phyloP scores from a whole-genome alignment of 2,888 invertebrate genomes.

The Phyto melanocephala region DNA sequence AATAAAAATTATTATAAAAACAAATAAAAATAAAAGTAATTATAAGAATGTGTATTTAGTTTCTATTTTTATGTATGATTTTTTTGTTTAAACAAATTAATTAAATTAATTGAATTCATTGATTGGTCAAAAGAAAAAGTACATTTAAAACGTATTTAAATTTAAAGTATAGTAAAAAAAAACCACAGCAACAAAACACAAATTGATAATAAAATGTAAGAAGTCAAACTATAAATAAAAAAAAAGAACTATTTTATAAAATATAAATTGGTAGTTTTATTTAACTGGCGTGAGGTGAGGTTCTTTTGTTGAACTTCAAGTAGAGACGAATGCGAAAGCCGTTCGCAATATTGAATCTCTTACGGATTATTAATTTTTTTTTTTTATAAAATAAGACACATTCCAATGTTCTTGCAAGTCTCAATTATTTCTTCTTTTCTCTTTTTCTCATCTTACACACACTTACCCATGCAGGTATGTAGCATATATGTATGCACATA shows the following conservation, averaged over 20 bases:
- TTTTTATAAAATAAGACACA: too few relatives aligned
- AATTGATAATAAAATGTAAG: conserved; percentile 67
- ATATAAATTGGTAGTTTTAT: conserved; percentile 72
- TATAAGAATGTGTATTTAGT: conserved; percentile 54
- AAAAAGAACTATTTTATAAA: conserved; percentile 68
- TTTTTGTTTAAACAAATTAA: conserved; percentile 31
- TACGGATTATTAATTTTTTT: too few relatives aligned
- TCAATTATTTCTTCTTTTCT: too few relatives aligned
- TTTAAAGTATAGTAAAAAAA: conserved; percentile 44
- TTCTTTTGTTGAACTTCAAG: too few relatives aligned
- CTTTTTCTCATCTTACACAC: too few relatives aligned
- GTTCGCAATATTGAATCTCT: too few relatives aligned
- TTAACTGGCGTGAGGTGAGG: too few relatives aligned
- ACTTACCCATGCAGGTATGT: too few relatives aligned
- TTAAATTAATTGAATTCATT: conserved; percentile 52
- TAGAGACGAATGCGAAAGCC: too few relatives aligned
- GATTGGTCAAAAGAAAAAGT: conserved; percentile 49
- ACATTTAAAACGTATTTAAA: conserved; percentile 56
- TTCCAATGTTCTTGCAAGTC: too few relatives aligned
- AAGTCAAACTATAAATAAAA: conserved; percentile 66
- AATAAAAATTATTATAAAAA: conserved; percentile 39
- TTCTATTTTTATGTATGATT: conserved; percentile 55
- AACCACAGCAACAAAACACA: conserved; percentile 68
- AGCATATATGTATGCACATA: too few relatives aligned
- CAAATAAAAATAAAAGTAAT: conserved; percentile 16